phyloP scores from a whole-genome alignment of 2,888 invertebrate species.

The Seladonia tumulorum region DNA sequence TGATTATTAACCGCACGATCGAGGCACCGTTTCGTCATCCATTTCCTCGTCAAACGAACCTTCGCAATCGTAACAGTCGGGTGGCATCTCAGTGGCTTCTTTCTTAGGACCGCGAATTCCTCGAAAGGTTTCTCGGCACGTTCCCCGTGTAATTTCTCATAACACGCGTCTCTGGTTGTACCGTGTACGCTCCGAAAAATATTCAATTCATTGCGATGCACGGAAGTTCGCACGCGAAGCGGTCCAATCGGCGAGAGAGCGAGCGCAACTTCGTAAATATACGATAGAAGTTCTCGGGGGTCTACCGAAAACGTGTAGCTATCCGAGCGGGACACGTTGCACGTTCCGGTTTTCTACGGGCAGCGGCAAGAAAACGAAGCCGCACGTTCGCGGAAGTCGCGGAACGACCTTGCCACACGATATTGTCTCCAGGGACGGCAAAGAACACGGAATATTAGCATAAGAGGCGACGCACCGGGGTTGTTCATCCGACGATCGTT shows the following conservation, averaged over 20 bases:
- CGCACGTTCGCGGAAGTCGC: constrained; percentile 50
- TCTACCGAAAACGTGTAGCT: not conserved
- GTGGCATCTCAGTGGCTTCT: constrained; percentile 10
- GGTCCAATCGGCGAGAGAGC: not conserved
- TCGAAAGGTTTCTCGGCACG: constrained; percentile 3
- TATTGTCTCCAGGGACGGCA: constrained; percentile 40
- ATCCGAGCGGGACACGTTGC: not conserved
- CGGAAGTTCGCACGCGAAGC: not conserved
- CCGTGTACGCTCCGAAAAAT: not conserved
- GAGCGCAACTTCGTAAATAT: not conserved
- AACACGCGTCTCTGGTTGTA: not conserved
- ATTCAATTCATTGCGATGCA: not conserved
- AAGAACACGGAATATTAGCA: constrained; percentile 58
- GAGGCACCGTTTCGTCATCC: not conserved
- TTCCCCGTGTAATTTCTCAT: not conserved
- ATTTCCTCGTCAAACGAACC: not conserved
- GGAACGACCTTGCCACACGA: constrained; percentile 55
- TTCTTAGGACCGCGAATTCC: not conserved
- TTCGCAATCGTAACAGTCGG: not conserved
- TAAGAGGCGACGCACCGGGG: constrained; percentile 47
- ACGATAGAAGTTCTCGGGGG: not conserved
- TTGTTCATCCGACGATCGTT: constrained; percentile 28
- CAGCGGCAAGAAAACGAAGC: constrained; percentile 16
- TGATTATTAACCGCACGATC: not conserved
- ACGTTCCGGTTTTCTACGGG: not conserved